phyloP scores from a whole-genome alignment of 2,797 vertebrate species.

The Lagodon rhomboides region DNA sequence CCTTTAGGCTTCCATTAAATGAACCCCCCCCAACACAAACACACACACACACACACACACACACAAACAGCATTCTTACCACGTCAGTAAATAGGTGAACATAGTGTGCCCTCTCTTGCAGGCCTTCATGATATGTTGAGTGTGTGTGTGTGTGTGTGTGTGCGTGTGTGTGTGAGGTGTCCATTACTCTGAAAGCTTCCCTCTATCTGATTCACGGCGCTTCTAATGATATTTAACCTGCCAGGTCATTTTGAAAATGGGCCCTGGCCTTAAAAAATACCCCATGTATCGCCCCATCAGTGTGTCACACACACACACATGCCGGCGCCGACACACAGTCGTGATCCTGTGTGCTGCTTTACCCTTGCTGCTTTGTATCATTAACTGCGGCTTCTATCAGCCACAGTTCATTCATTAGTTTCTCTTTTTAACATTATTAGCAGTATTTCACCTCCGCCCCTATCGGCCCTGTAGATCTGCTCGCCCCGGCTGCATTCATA shows the following conservation, averaged over 20 bases:
- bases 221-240: constrained; percentile 67
- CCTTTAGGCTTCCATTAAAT: constrained; percentile 50
- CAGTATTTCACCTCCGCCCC: constrained; percentile 45
- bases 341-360: constrained; percentile 17
- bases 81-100: constrained; percentile 43
- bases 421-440: constrained; percentile 50
- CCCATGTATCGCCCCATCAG: constrained; percentile 30
- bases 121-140: constrained; percentile 6
- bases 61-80: not conserved
- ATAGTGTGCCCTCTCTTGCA: constrained; percentile 6
- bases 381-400: constrained; percentile 27
- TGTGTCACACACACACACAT: constrained; percentile 10
- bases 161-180: constrained; percentile 8
- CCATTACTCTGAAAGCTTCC: constrained; percentile 66
- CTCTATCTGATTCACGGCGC: constrained; percentile 44
- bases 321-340: not conserved
- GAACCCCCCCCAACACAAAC: constrained; percentile 10
- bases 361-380: constrained; percentile 48
- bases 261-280: constrained; percentile 38
- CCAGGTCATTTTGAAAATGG: constrained; percentile 57
- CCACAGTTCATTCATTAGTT: constrained; percentile 49
- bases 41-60: not conserved
- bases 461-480: constrained; percentile 50
- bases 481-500: constrained; percentile 20
- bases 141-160: constrained; percentile 8